Conservation (phyloP, 2,113 vertebrate genomes). For the Phylloscopus whistleri region DNA sequence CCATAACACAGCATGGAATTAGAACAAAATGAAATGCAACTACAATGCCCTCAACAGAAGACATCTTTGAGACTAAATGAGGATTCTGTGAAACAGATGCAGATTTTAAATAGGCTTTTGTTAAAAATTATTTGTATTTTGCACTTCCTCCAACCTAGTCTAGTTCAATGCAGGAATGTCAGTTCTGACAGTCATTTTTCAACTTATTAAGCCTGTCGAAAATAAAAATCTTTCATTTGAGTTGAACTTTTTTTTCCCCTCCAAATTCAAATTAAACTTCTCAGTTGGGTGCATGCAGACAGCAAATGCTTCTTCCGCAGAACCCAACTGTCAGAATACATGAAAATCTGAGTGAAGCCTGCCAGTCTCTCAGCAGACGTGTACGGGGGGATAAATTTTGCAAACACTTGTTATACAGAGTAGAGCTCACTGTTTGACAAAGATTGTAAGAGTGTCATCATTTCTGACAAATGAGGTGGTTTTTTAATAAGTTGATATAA, state of each 20-base stretch:
- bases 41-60: neutral
- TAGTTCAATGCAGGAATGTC: neutral
- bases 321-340: neutral
- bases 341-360: neutral
- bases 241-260: neutral
- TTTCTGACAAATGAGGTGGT: neutral
- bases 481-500: neutral
- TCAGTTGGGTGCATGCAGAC: neutral
- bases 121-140: neutral
- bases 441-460: neutral
- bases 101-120: neutral
- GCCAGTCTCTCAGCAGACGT: neutral
- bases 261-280: neutral
- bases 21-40: neutral
- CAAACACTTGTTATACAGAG: neutral
- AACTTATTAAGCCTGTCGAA: neutral
- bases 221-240: neutral
- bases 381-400: neutral
- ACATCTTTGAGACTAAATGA: neutral
- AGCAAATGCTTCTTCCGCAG: neutral
- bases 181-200: neutral
- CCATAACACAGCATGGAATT: neutral
- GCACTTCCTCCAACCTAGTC: neutral
- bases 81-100: neutral
- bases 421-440: neutral